Evolutionary conservation across 2,888 invertebrate species (phyloP).

Genomic region (Emmelina monodactyla): DNA sequence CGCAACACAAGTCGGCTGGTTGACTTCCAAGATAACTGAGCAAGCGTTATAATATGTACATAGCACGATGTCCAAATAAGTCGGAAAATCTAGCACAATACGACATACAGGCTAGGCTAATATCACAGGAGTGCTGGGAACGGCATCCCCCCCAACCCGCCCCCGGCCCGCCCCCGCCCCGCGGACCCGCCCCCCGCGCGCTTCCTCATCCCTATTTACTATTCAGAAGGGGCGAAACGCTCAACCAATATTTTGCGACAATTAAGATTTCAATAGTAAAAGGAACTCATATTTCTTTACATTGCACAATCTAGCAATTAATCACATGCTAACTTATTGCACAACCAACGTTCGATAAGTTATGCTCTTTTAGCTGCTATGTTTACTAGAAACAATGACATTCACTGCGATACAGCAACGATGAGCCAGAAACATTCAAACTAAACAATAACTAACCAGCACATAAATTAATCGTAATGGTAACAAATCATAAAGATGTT

Average conservation of each 20-base stretch:
- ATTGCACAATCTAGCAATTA: slow-evolving; percentile 30
- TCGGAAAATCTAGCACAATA: slow-evolving; percentile 60
- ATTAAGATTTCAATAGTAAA: slow-evolving; percentile 57
- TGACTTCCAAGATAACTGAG: slow-evolving; percentile 29
- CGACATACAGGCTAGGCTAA: slow-evolving; percentile 65
- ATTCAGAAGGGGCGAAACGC: slow-evolving; percentile 57
- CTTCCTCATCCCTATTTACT: slow-evolving; percentile 49
- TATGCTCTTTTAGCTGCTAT: slow-evolving; percentile 14
- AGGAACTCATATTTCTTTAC: slow-evolving; percentile 31
- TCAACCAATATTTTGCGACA: slow-evolving; percentile 56
- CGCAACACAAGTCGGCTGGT: slow-evolving; percentile 35
- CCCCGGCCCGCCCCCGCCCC: slow-evolving; percentile 19
- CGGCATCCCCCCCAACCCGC: slow-evolving; percentile 37
- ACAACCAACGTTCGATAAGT: slow-evolving; percentile 28
- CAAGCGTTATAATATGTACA: slow-evolving; percentile 30
- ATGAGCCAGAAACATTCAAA: slow-evolving; percentile 18
- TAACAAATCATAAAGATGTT: slow-evolving; percentile 43
- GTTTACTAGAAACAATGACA: slow-evolving; percentile 23
- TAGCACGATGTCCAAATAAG: slow-evolving; percentile 49
- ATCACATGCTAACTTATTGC: slow-evolving; percentile 30
- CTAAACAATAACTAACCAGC: slow-evolving; percentile 20
- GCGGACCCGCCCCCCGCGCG: slow-evolving; percentile 19
- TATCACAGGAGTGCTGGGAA: slow-evolving; percentile 66
- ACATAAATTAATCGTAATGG: slow-evolving; percentile 30
- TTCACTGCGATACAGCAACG: slow-evolving; percentile 19